Base-by-base conservation (phyloP, 2,113 vertebrate genomes). In the Thalassoma bifasciatum region DNA sequence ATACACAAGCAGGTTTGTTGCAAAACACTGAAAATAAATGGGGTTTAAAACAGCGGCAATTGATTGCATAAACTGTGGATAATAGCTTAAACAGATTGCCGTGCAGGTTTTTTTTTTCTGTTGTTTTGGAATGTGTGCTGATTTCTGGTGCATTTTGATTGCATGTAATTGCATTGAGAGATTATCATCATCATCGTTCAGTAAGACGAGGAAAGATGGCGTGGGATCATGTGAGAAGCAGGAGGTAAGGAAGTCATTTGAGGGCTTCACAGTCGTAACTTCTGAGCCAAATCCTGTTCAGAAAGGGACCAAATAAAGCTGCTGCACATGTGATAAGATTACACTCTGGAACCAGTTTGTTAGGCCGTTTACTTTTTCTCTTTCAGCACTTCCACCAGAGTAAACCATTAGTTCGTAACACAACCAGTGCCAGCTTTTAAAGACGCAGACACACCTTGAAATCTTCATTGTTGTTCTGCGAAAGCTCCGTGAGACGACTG, bases 1-100 rank as follows among this genome's bases (percentile, higher is more conserved):
- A 85, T 63, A 76, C 77, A 86, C 84, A 77, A 78, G 26, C 81
- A 86, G 75, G 66, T 86, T 84, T 83, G 84, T 84, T 75, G 75
- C 68, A 73, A 77, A 89, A 88, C 81, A 77, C 30, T 24, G 24
- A 47, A 75, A 77, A 46, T 75, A 38, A 74, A 64, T 23, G 26
- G 34, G 50, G 22, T 57, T 57, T 17, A 36, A 46, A 69, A 51
- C 17, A 0, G 46, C 24, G 40, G 24, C 13, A n/a, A 49, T 42
- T 60, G 47, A 22, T 59, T 74, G 68, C 67, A 26, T 54, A 46
- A 0, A 30, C 44, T 56, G 54, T 38, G 38, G 26, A 63, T 22
- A 51, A 30, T 7, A 24, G 69, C 56, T 54, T 53, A 22, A 64
- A 52, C 60, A 61, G 40, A 61, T 14, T n/a, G 46, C 8, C 2